A percentile compares a stretch with the other conserved stretches of the same genome.
These are phyloP conservation scores for Oligia latruncula DNA, from an alignment of 2,888 invertebrate species.

Conservation along the genomic window DNA sequence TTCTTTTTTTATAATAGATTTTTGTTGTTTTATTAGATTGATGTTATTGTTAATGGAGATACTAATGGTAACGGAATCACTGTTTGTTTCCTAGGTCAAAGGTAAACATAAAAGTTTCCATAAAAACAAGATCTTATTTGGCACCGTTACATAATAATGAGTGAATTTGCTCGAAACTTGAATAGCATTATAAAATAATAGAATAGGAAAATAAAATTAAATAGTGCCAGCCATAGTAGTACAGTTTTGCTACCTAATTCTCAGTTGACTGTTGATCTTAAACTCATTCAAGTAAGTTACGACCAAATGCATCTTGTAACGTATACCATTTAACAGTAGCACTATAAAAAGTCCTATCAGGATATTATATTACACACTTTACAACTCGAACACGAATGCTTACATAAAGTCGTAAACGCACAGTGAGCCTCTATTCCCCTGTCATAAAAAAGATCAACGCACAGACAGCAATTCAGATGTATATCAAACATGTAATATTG, in stretches of 20 bases:
- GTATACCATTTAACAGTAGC: conserved; percentile 39
- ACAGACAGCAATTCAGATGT: conserved; percentile 60
- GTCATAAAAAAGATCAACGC: conserved; percentile 61
- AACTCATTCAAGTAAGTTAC: conserved; percentile 34
- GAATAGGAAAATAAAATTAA: not conserved
- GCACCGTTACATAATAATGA: not conserved
- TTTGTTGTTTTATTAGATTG: not conserved
- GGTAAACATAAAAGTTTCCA: not conserved
- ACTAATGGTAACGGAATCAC: not conserved
- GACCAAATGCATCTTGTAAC: conserved; percentile 11
- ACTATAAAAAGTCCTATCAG: conserved; percentile 41
- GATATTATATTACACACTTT: conserved; percentile 60
- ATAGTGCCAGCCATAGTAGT: not conserved
- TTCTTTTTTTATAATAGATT: not conserved
- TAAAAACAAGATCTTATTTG: not conserved
- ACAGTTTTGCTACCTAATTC: conserved; percentile 2
- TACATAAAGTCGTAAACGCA: conserved; percentile 57
- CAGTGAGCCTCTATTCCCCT: conserved; percentile 48
- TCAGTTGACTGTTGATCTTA: conserved; percentile 18
- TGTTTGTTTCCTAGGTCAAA: conserved; percentile 2
- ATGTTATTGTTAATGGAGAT: not conserved
- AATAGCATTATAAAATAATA: conserved; percentile 3
- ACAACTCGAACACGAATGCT: conserved; percentile 59
- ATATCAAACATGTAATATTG: conserved; percentile 49
- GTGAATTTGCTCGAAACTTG: conserved; percentile 9